These are phyloP conservation scores for Sphaeridia pumilis DNA, from an alignment of 2,888 invertebrate species.

Conservation along the genomic window DNA sequence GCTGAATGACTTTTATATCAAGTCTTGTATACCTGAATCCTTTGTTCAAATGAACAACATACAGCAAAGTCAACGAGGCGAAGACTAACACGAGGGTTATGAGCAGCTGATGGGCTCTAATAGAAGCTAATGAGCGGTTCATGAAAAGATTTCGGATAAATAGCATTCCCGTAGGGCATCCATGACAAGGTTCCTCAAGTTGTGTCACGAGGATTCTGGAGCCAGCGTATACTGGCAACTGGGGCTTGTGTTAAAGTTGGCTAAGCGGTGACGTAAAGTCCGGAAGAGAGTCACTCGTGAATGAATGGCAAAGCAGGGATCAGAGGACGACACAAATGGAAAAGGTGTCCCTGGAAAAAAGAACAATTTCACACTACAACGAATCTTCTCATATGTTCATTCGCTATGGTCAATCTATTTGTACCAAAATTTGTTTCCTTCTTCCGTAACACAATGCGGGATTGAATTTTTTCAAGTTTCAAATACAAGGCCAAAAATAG, in stretches of 20 bases:
- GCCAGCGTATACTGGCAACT: no score
- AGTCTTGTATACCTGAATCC: background rate
- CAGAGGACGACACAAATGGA: background rate
- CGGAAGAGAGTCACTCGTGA: background rate
- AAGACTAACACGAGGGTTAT: background rate
- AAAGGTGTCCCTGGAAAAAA: background rate
- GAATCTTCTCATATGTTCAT: background rate
- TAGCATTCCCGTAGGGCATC: conserved; percentile 12
- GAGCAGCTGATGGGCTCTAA: conserved; percentile 18
- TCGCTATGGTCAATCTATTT: background rate
- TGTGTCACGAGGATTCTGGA: no score
- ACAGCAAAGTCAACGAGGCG: background rate
- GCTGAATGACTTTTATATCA: conserved; percentile 3
- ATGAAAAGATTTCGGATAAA: conserved; percentile 21
- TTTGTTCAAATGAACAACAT: background rate
- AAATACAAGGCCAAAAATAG: background rate
- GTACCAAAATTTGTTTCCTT: background rate
- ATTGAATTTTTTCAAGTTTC: background rate
- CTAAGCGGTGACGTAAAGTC: background rate
- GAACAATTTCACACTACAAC: background rate
- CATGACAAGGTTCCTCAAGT: no score
- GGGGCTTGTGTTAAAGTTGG: no score
- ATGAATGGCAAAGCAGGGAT: background rate
- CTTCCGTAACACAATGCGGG: background rate
- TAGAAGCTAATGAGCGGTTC: conserved; percentile 20